Evolutionary conservation across 2,113 vertebrate genomes (phyloP), one percentile per base, ranked within the genome.

Genomic region (Suncus etruscus): DNA sequence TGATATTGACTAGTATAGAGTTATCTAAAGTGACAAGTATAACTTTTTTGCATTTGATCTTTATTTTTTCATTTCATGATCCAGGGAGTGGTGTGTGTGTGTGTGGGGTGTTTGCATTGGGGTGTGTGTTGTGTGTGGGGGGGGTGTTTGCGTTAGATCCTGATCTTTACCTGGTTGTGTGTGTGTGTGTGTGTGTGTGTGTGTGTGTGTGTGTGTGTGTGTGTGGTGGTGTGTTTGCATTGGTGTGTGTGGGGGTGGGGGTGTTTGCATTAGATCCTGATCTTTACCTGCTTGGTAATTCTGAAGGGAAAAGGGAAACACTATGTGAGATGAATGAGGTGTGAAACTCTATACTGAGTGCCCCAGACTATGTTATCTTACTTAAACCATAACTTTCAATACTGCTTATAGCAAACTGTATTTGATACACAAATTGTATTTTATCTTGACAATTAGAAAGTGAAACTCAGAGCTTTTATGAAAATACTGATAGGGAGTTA

Each of bases 21-120:
- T 98, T 98, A 97, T 94, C 97, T 97, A 97, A 97, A 96, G 94
- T 98, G 98, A 97, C 97, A 96, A 97, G 97, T 96, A 87, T 54
- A 97, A 94, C 86, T 69, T 32, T 87, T 94, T 95, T 74, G 73
- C 91, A 86, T 88, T 89, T 77, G 47, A 80, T n/a, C 66, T 27
- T 94, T 92, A 39, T 39, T 39, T 90, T 95, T 73, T 94, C 61
- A 24, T 2, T 96, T 95, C 93, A 86, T 96, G 85, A 94, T 91
- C 94, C 78, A 86, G 76, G 90, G 89, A 94, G 95, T 5, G 12
- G 80, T 66, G 6, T 63, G 29, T 61, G 98, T 97, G 98, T 39
- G 47, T 66, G 51, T 45, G 48, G 63, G 22, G 95, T 5, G 12
- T 8, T 29, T 54, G 51, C 15, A 18, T 54, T 7, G 3, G 16